A percentile compares a stretch with the other conserved stretches of the same genome.
phyloP scores from a whole-genome alignment of 2,888 invertebrate genomes.

The Clivina fossor region DNA sequence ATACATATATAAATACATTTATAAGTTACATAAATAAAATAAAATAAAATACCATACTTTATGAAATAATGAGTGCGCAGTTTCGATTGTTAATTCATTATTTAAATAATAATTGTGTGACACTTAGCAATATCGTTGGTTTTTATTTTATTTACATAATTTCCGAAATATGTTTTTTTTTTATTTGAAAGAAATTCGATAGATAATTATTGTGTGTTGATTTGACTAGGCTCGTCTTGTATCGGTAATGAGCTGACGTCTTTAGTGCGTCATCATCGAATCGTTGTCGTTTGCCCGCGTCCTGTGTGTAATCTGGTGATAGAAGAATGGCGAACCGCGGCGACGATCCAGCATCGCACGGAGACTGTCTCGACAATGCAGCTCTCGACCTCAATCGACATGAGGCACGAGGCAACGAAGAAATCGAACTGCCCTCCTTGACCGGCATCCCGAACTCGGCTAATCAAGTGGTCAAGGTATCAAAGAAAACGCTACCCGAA shows the following conservation, averaged over 20 bases:
- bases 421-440: conserved; percentile 52
- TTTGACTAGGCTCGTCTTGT: not conserved
- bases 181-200: too few species aligned
- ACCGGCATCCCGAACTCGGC: conserved; percentile 50
- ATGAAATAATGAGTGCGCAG: too few species aligned
- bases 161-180: too few species aligned
- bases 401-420: conserved; percentile 50
- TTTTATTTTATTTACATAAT: too few species aligned
- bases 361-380: conserved; percentile 51
- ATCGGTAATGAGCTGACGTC: conserved; percentile 49
- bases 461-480: conserved; percentile 42
- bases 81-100: too few species aligned
- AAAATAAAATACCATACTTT: too few species aligned
- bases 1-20: too few species aligned
- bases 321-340: conserved; percentile 50
- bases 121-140: too few species aligned
- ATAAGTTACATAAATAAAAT: too few species aligned
- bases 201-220: not conserved
- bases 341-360: conserved; percentile 49
- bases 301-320: conserved; percentile 2
- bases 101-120: too few species aligned
- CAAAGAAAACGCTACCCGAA: conserved; percentile 63
- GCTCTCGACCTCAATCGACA: conserved; percentile 52
- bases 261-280: conserved; percentile 9
- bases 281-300: too few species aligned